Evolutionary conservation across 1,140 invertebrate genomes (phyloP), one percentile per base, ranked within the genome.

Genomic region (Agrilus planipennis): DNA sequence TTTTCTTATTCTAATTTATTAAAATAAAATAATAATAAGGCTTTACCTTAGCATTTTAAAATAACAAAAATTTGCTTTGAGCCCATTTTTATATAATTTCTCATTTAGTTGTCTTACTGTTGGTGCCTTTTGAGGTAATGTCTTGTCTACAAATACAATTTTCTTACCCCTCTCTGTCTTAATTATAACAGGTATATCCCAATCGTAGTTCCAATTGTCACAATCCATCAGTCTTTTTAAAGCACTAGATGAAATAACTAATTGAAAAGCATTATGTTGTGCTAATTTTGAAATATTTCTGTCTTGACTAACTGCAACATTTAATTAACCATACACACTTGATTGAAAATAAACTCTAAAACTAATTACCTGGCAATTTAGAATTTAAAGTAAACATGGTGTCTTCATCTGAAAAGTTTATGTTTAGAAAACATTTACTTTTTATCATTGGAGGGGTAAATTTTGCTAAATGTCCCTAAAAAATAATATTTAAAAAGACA

Each of bases 171-270:
- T 37, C 11, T 22, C 1, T 5, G 51, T 41, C 21, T 52, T 50
- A 53, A 65, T 65, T 1, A 70, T 49, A 4, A 56, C 39, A 19
- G 67, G 67, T 39, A 70, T 52, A 29, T 60, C 47, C 68, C 68
- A 70, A 12, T 46, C 42, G 29, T 40, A 53, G 31, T 53, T 52
- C 31, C 50, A 42, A 41, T 49, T 50, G 10, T 58, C 51, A 49
- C 63, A 67, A 46, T 60, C 56, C 18, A 58, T 46, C 9, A 70
- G 39, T 45, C 55, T 58, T 39, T 67, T 65, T 18, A 70, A 49
- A 19, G 61, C 61, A 47, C 61, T 65, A 1, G 60, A 58, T 6
- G 67, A 68, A 34, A 69, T 68, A n/a, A 69, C 63, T 17, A 69
- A 42, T 49, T 68, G 58, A 9, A 57, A 59, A 18, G 58, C 46